phyloP scores from a whole-genome alignment of 2,888 invertebrate species.

The Biston betularia region DNA sequence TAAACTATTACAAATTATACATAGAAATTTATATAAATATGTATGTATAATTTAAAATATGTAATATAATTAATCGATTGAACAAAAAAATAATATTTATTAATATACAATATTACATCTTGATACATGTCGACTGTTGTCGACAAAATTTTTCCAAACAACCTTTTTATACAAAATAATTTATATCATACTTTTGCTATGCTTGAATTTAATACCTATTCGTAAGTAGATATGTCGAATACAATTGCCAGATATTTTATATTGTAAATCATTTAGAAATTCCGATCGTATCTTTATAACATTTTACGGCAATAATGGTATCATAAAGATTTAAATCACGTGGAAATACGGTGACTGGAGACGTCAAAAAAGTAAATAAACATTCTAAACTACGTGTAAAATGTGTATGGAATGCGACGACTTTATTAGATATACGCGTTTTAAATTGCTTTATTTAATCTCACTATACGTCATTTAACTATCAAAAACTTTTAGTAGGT shows the following conservation, averaged over 20 bases:
- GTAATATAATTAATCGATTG: too few relatives aligned
- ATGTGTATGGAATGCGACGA: conserved; percentile 29
- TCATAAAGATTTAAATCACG: conserved; percentile 42
- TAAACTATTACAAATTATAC: too few relatives aligned
- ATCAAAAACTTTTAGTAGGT: conserved; percentile 11
- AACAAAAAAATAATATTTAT: too few relatives aligned
- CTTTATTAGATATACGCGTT: conserved; percentile 29
- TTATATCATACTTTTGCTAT: too few relatives aligned
- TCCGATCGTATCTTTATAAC: conserved; percentile 41
- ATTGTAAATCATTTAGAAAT: conserved; percentile 34
- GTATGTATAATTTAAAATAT: too few relatives aligned
- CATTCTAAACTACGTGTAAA: conserved; percentile 34
- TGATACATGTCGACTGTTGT: too few relatives aligned
- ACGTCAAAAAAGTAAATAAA: conserved; percentile 46
- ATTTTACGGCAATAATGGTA: conserved; percentile 27
- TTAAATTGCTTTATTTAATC: conserved; percentile 30
- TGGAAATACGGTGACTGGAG: conserved; percentile 37
- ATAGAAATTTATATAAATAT: too few relatives aligned
- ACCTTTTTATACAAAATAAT: neutral
- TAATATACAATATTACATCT: too few relatives aligned
- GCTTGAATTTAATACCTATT: too few relatives aligned
- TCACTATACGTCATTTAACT: conserved; percentile 10
- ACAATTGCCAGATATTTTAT: neutral
- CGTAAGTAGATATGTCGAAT: neutral
- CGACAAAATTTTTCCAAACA: too few relatives aligned